Percentiles rank a stretch among this genome's conserved stretches.
Conservation (phyloP, 2,113 vertebrate genomes). For the Saimiri boliviensis region DNA sequence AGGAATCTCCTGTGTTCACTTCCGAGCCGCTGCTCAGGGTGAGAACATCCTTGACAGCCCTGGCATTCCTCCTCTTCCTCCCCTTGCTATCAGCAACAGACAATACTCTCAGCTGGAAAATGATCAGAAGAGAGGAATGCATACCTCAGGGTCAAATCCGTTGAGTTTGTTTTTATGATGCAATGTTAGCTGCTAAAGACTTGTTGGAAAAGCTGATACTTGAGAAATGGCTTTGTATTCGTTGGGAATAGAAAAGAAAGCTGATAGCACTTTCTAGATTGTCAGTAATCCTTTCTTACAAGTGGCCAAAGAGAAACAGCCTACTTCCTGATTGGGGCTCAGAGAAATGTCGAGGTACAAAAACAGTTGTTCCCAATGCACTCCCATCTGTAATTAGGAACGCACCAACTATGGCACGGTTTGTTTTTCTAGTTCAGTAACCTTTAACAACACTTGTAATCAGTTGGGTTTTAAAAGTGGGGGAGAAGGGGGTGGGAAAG, state of each 20-base stretch:
- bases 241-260: slow-evolving; percentile 53
- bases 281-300: slow-evolving; percentile 58
- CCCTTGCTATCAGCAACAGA: not conserved
- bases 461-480: slow-evolving; percentile 3
- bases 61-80: not conserved
- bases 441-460: slow-evolving; percentile 51
- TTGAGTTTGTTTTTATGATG: not conserved
- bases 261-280: slow-evolving; percentile 27
- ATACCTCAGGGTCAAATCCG: not conserved
- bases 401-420: not conserved
- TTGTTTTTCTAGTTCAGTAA: slow-evolving; percentile 42
- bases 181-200: not conserved
- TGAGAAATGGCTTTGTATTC: slow-evolving; percentile 56
- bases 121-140: not conserved
- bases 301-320: not conserved
- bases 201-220: slow-evolving; percentile 9
- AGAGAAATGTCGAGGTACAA: not conserved
- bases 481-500: not conserved
- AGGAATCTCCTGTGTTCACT: not conserved
- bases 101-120: not conserved
- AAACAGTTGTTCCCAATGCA: not conserved
- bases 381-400: slow-evolving; percentile 44
- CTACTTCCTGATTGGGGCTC: slow-evolving; percentile 44
- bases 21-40: no score
- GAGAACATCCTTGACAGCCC: not conserved